phyloP scores from a whole-genome alignment of 2,888 invertebrate species.

The Drosophila trichaetosa region DNA sequence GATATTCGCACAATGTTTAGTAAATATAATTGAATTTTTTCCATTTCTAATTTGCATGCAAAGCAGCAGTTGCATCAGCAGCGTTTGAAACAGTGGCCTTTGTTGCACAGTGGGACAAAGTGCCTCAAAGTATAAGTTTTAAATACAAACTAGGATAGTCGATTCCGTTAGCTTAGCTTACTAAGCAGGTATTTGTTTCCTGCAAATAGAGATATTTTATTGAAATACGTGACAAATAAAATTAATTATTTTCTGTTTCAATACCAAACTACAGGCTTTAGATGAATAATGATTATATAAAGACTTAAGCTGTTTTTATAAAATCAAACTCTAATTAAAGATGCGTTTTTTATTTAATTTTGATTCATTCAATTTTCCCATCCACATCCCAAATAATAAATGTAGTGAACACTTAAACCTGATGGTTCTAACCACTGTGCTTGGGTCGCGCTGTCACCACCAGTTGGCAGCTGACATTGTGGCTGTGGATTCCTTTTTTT shows the following conservation, averaged over 20 bases:
- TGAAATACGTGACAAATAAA: not conserved
- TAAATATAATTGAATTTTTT: slow-evolving; percentile 44
- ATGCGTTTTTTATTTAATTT: not conserved
- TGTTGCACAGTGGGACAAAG: not conserved
- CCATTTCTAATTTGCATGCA: slow-evolving; percentile 50
- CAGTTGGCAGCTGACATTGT: slow-evolving; percentile 60
- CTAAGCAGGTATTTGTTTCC: too few relatives aligned
- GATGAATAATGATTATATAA: not conserved
- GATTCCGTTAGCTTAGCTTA: not conserved
- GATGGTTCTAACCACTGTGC: slow-evolving; percentile 40
- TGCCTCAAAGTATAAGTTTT: not conserved
- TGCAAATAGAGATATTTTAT: too few relatives aligned
- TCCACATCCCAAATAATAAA: not conserved
- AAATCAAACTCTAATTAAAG: not conserved
- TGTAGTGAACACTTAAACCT: not conserved
- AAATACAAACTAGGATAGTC: not conserved
- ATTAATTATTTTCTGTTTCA: not conserved
- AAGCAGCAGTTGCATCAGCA: slow-evolving; percentile 21
- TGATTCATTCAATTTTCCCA: not conserved
- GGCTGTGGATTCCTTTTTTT: slow-evolving; percentile 27
- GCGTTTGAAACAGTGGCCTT: slow-evolving; percentile 4
- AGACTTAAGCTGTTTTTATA: not conserved
- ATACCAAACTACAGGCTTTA: not conserved
- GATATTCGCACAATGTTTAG: slow-evolving; percentile 11
- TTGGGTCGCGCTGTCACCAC: slow-evolving; percentile 46